Percentiles rank a stretch among this genome's conserved stretches.
phyloP scores from a whole-genome alignment of 2,113 vertebrate species.

The Gnathochromis pfefferi region DNA sequence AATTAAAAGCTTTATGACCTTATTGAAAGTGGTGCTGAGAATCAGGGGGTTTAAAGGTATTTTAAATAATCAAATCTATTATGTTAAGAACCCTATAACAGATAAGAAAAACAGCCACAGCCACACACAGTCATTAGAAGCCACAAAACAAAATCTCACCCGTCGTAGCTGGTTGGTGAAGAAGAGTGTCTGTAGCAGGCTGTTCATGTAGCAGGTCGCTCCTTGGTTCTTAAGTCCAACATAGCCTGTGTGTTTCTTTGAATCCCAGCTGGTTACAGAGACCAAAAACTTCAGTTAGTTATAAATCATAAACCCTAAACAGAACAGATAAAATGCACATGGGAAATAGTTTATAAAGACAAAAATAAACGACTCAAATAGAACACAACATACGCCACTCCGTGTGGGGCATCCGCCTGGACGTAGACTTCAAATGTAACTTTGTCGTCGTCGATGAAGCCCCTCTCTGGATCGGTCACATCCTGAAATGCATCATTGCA shows the following conservation, averaged over 20 bases:
- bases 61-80: not conserved
- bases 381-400: slow-evolving; percentile 86
- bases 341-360: not conserved
- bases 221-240: slow-evolving; percentile 98
- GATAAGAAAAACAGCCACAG: not conserved
- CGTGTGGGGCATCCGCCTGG: slow-evolving; percentile 95
- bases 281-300: not conserved
- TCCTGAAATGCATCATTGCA: slow-evolving; percentile 71
- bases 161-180: slow-evolving; percentile 97
- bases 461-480: slow-evolving; percentile 96
- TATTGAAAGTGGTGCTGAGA: not conserved
- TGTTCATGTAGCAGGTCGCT: slow-evolving; percentile 99
- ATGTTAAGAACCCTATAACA: not conserved
- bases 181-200: slow-evolving; percentile 96
- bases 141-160: slow-evolving; percentile 64
- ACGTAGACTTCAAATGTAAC: slow-evolving; percentile 98
- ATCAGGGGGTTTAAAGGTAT: not conserved
- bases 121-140: not conserved
- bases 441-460: slow-evolving; percentile 96
- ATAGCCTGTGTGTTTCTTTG: slow-evolving; percentile 98
- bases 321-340: not conserved
- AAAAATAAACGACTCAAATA: not conserved
- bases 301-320: not conserved
- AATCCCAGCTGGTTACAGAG: slow-evolving; percentile 81
- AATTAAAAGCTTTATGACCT: not conserved